Percentiles rank a stretch among this genome's conserved stretches.
Conservation (phyloP, 1,140 invertebrate genomes). For the Euschistus heros region DNA sequence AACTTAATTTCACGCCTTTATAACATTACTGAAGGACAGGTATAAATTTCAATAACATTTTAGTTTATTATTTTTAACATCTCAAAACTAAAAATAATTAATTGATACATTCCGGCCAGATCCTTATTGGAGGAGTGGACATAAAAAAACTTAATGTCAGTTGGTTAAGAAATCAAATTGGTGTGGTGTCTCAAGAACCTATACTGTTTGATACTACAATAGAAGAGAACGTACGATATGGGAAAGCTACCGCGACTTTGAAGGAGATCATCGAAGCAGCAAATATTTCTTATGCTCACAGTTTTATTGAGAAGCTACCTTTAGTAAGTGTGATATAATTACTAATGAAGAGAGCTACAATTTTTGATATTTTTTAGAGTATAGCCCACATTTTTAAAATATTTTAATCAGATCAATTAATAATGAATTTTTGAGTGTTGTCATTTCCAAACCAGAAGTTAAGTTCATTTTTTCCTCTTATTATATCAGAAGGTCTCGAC, state of each 20-base stretch:
- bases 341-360: too few species aligned
- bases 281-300: slow-evolving; percentile 62
- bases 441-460: too few species aligned
- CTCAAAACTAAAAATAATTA: slow-evolving; percentile 35
- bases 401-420: slow-evolving; percentile 61
- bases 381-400: slow-evolving; percentile 60
- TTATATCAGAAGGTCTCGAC: too few species aligned
- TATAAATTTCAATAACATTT: slow-evolving; percentile 28
- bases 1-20: slow-evolving; percentile 76
- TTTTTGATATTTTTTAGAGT: slow-evolving; percentile 49
- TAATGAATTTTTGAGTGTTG: slow-evolving; percentile 58
- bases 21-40: slow-evolving; percentile 52
- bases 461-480: too few species aligned
- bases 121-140: too few species aligned
- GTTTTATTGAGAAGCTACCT: slow-evolving; percentile 71
- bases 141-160: slow-evolving; percentile 28
- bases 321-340: slow-evolving; percentile 39
- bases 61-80: too few species aligned
- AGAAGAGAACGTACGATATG: slow-evolving; percentile 74
- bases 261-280: slow-evolving; percentile 35
- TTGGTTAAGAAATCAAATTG: slow-evolving; percentile 48
- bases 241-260: slow-evolving; percentile 45
- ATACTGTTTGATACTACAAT: too few species aligned
- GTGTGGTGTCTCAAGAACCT: slow-evolving; percentile 69
- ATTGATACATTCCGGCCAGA: slow-evolving; percentile 32